Conservation (phyloP, 1,140 invertebrate genomes). For the Polypedilum pembai region DNA sequence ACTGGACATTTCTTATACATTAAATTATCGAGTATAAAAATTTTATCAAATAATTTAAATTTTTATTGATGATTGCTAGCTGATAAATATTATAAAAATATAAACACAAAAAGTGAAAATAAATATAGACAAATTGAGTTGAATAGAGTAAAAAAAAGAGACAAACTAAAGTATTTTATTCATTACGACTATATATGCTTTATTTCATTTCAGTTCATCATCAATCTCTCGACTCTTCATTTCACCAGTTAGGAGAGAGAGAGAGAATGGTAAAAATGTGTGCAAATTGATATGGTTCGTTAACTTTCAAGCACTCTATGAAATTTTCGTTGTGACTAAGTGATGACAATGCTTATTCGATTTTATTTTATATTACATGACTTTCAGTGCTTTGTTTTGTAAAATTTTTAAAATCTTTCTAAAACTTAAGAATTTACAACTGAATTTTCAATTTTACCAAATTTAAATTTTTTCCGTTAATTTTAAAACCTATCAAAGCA, state of each 20-base stretch:
- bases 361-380: too few species aligned
- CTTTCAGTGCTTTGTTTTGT: too few species aligned
- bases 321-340: not conserved
- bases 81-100: not conserved
- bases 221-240: too few species aligned
- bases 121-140: not conserved
- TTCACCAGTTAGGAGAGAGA: not conserved
- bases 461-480: too few species aligned
- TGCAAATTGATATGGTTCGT: not conserved
- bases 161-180: too few species aligned
- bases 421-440: too few species aligned
- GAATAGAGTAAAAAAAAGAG: not conserved
- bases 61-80: conserved; percentile 13
- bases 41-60: not conserved
- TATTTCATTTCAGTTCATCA: too few species aligned
- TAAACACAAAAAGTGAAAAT: not conserved
- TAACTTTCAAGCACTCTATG: not conserved
- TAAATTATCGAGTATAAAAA: not conserved
- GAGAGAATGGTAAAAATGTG: not conserved
- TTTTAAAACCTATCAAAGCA: too few species aligned
- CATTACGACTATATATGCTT: too few species aligned
- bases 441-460: too few species aligned
- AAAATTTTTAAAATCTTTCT: too few species aligned
- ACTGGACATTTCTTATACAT: not conserved
- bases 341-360: not conserved